phyloP scores from a whole-genome alignment of 1,140 invertebrate species.

The Procambarus clarkii region DNA sequence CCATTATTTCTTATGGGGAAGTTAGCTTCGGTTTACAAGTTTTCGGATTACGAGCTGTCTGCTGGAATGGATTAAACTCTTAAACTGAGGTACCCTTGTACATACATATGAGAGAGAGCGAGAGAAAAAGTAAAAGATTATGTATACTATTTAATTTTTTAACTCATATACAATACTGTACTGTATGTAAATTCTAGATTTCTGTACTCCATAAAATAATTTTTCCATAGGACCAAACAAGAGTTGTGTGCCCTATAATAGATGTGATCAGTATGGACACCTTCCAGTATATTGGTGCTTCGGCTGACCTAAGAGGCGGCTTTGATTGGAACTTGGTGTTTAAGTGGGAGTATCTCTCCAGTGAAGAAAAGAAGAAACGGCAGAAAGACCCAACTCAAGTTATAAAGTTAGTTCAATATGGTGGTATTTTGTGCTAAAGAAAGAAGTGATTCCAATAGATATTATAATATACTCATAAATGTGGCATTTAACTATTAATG shows the following conservation, averaged over 20 bases:
- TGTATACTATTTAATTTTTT: too few relatives aligned
- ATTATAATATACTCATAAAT: too few relatives aligned
- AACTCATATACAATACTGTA: too few relatives aligned
- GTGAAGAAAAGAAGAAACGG: conserved; percentile 86
- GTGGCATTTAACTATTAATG: not conserved
- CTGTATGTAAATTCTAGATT: not conserved
- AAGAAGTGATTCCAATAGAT: too few relatives aligned
- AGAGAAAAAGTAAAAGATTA: too few relatives aligned
- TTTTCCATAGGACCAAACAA: conserved; percentile 83
- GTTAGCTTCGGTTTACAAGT: too few relatives aligned
- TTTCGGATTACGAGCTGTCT: too few relatives aligned
- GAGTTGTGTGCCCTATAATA: conserved; percentile 96
- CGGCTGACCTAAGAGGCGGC: conserved; percentile 91
- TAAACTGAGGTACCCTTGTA: too few relatives aligned
- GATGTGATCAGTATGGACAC: conserved; percentile 99
- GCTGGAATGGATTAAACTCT: too few relatives aligned
- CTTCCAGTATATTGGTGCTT: conserved; percentile 97
- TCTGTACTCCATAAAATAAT: not conserved
- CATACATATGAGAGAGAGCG: too few relatives aligned
- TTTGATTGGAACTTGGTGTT: conserved; percentile 99
- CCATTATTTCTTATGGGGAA: too few relatives aligned
- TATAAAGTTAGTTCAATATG: conserved; percentile 73
- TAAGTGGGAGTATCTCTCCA: conserved; percentile 96
- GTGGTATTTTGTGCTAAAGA: too few relatives aligned
- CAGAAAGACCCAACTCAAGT: conserved; percentile 85